Evolutionary conservation across 2,888 invertebrate species (phyloP), one percentile per base, ranked within the genome.

Genomic region (Gnatocerus cornutus): DNA sequence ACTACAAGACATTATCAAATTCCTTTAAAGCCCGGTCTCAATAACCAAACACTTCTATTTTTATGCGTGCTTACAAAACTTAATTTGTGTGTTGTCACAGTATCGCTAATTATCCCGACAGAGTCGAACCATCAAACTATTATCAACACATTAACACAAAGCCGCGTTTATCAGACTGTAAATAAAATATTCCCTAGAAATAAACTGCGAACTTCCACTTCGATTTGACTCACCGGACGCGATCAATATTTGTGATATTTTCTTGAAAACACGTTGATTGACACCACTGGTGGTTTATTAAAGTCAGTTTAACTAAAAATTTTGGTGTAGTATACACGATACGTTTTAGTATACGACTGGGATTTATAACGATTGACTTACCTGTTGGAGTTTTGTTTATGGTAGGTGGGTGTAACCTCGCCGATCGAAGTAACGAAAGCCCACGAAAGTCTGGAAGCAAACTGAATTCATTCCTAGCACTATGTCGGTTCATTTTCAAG

Each of bases 301-400:
- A 8, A 13, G 1, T 10, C 7, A n/a, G 8, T 13, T 39, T n/a
- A 13, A 3, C 4, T 27, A 6, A n/a, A 29, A 33, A 33, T 33
- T 7, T 29, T 9, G 6, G 1, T 27, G 16, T 21, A 21, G 2
- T 10, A 50, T 16, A 7, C 33, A 16, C 27, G 50, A 50, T 33
- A n/a, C 33, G 33, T 33, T 33, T 33, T 33, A 21, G 33, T 33
- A 33, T 33, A 2, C 10, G 37, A 58, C 45, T 16, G 29, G 2
- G 48, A 61, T 56, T 46, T 45, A 56, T 33, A 50, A 46, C 30
- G 50, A 67, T 1, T 55, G 50, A 69, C 70, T 74, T 74, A 74
- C 74, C 74, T 74, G 74, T 73, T 72, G 71, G 71, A 73, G 73
- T 69, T 68, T 71, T 71, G 70, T 73, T 73, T 73, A 71, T 69